Percentiles rank a stretch among this genome's conserved stretches.
Conservation (phyloP, 2,797 vertebrate species). For the Notolepis coatsorum region DNA sequence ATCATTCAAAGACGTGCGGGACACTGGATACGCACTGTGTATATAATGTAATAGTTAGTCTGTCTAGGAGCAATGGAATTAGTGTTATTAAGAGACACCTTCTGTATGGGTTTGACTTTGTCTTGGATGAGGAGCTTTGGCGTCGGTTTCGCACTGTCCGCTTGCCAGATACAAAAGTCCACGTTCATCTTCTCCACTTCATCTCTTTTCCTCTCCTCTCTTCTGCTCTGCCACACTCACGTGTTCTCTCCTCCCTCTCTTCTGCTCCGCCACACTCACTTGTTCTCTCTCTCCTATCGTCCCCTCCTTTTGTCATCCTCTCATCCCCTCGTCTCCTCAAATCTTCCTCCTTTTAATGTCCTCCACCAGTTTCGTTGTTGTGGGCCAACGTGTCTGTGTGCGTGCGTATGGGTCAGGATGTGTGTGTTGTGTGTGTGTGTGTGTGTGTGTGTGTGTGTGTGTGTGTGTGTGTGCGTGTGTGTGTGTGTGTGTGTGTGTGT, state of each 20-base stretch:
- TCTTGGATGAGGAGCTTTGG: background rate
- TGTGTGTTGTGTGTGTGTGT: background rate
- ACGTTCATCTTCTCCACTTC: background rate
- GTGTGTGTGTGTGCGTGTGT: background rate
- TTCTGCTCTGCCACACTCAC: too few species aligned
- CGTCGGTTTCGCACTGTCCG: background rate
- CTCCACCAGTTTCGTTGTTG: background rate
- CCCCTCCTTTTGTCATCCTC: background rate
- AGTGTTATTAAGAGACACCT: too few species aligned
- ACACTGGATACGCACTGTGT: slow-evolving; percentile 1
- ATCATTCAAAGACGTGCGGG: slow-evolving; percentile 1
- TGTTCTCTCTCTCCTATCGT: background rate
- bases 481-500: slow-evolving; percentile 8
- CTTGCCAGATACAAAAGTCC: background rate
- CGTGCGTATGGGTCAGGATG: background rate
- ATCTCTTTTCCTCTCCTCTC: background rate
- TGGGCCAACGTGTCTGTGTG: background rate
- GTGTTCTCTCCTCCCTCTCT: background rate
- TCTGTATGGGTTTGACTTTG: background rate
- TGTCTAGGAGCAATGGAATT: too few species aligned
- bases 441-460: slow-evolving; percentile 3
- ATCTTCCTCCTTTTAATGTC: background rate
- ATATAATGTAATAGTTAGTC: too few species aligned
- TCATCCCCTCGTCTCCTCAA: background rate
- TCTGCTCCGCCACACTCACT: too few species aligned